Evolutionary conservation across 1,140 invertebrate species (phyloP), one percentile per base, ranked within the genome.

Genomic region (Listronotus bonariensis): DNA sequence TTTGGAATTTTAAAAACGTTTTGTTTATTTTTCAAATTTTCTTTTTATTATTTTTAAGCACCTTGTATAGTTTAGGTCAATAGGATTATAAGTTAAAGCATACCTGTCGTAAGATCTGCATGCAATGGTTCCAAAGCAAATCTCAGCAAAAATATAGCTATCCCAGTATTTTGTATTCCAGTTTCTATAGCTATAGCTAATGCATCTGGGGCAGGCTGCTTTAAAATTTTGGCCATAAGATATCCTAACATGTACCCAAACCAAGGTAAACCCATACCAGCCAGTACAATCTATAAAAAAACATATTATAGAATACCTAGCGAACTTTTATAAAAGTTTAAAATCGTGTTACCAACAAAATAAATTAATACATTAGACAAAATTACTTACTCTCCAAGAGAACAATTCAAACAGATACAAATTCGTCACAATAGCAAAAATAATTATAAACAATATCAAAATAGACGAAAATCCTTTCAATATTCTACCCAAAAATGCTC

Each of bases 151-250:
- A 95, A 90, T 71, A 97, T 95, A 0, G 93, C 85, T 67, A 97
- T 92, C 15, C 95, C 95, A 0, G 95, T 96, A 80, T 98, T 97
- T 80, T 97, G 95, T 54, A 97, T 88, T 41, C 95, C 95, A 12
- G 94, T 95, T 82, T 98, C 95, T 61, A 97, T 89, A 6, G 91
- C 88, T 71, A 98, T 95, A 3, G 95, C 92, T 1, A 95, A 80
- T 7, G 88, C 81, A 74, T 97, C 91, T 14, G 81, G 73, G 34
- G 81, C 71, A 6, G 84, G 77, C 77, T 92, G 89, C 43, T 83
- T 80, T 11, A 86, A 83, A 3, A 89, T 12, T 34, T 79, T 76
- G 0, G 91, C 86, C 0, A 85, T 34, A 6, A 71, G 40, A 54
- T 85, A 89, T 26, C 93, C 95, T 34, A 89, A 80, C 4, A 87